A percentile compares a stretch with the other conserved stretches of the same genome.
phyloP scores from a whole-genome alignment of 2,797 vertebrate species.

The Prunella strophiata region DNA sequence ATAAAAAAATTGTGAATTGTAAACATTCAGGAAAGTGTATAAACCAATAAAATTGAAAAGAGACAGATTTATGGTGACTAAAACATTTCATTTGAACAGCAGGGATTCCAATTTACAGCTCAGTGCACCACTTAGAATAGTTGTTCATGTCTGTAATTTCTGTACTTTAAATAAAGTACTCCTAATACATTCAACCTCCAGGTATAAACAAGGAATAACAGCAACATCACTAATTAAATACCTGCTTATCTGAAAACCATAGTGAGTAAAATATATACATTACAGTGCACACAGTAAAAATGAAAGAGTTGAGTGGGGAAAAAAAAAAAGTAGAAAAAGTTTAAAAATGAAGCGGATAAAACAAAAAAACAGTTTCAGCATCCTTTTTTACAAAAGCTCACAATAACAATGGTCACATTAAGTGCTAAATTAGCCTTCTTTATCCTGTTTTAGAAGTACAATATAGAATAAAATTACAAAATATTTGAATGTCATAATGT shows the following conservation, averaged over 20 bases:
- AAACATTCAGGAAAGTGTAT: background rate
- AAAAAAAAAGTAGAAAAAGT: background rate
- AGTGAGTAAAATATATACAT: background rate
- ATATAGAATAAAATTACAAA: background rate
- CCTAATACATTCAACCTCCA: background rate
- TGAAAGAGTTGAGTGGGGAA: background rate
- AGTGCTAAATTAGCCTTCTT: background rate
- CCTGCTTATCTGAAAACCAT: background rate
- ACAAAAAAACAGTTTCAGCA: background rate
- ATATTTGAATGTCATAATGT: background rate
- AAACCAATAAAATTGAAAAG: background rate
- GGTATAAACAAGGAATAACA: background rate
- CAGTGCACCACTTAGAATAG: background rate
- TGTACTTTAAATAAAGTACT: background rate
- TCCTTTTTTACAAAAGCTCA: background rate
- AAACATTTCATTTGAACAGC: background rate
- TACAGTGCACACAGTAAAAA: background rate
- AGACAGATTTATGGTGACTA: background rate
- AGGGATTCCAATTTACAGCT: constrained; percentile 8
- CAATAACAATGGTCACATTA: background rate
- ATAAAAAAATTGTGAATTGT: background rate
- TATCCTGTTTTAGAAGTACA: background rate
- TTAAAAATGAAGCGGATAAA: background rate
- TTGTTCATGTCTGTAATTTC: background rate
- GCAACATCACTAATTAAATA: background rate